phyloP scores from a whole-genome alignment of 2,888 invertebrate species.

The Incurvaria masculella region DNA sequence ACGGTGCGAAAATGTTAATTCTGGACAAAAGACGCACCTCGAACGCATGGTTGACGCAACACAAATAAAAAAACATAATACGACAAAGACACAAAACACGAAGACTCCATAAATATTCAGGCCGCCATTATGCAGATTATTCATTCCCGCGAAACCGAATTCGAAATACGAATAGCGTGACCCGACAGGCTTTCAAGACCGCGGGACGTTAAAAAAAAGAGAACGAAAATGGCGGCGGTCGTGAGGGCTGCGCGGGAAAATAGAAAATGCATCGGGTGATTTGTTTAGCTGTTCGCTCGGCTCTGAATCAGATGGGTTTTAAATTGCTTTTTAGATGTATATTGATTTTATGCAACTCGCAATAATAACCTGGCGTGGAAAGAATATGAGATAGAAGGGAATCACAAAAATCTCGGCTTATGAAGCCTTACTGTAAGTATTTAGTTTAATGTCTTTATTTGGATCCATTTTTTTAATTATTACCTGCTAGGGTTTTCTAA shows the following conservation, averaged over 20 bases:
- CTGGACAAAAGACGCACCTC: too few species aligned
- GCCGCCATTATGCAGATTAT: background rate
- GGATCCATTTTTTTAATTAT: too few species aligned
- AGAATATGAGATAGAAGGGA: too few species aligned
- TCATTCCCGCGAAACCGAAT: background rate
- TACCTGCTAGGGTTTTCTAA: too few species aligned
- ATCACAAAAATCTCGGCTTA: too few species aligned
- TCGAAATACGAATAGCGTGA: background rate
- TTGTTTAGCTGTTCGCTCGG: background rate
- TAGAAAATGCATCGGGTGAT: background rate
- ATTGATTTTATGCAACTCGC: background rate
- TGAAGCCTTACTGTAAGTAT: too few species aligned
- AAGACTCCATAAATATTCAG: background rate
- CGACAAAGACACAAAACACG: background rate
- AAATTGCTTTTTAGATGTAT: constrained; percentile 38
- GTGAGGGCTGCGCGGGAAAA: background rate
- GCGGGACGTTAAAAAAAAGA: background rate
- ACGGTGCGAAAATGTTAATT: too few species aligned
- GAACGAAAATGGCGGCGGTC: background rate
- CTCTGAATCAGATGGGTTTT: constrained; percentile 37
- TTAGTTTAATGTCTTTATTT: too few species aligned
- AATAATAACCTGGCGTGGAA: background rate
- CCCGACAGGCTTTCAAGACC: background rate
- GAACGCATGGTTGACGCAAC: too few species aligned
- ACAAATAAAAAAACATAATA: too few species aligned